phyloP scores from a whole-genome alignment of 2,113 vertebrate species.

The Toxotes jaculatrix region DNA sequence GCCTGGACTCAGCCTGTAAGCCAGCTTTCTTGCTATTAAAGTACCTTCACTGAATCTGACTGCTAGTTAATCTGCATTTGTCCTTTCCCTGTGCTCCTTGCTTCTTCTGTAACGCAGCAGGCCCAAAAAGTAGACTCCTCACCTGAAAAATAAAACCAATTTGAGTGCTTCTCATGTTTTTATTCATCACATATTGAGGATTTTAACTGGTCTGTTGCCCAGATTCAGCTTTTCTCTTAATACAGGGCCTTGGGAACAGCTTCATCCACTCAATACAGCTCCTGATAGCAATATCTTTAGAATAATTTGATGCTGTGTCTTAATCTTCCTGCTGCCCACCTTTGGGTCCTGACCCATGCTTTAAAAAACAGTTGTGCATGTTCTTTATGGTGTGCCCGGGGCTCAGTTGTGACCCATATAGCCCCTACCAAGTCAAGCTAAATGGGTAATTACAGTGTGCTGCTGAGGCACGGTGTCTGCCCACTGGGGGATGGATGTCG shows the following conservation, averaged over 20 bases:
- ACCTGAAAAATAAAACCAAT: conserved; percentile 24
- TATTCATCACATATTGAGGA: conserved; percentile 46
- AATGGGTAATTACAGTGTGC: conserved; percentile 76
- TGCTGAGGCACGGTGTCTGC: conserved; percentile 59
- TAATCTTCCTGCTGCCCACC: conserved; percentile 49
- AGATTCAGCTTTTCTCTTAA: conserved; percentile 35
- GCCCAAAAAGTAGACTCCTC: conserved; percentile 15
- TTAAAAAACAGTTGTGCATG: conserved; percentile 53
- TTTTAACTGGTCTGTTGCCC: conserved; percentile 50
- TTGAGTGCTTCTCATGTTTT: conserved; percentile 49
- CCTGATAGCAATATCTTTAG: conserved; percentile 42
- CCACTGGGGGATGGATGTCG: conserved; percentile 55
- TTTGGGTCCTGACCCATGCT: conserved; percentile 56
- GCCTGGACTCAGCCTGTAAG: too few relatives aligned
- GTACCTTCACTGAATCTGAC: too few relatives aligned
- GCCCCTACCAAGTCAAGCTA: conserved; percentile 69
- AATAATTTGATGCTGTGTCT: conserved; percentile 43
- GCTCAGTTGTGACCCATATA: conserved; percentile 70
- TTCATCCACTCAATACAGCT: conserved; percentile 36
- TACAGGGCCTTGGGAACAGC: conserved; percentile 5
- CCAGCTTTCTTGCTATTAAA: too few relatives aligned
- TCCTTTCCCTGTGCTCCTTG: too few relatives aligned
- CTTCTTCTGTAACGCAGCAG: not conserved
- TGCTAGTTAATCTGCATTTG: too few relatives aligned
- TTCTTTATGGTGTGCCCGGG: conserved; percentile 52